Evolutionary conservation across 2,888 invertebrate species (phyloP).

Genomic region (Torymus auratus): DNA sequence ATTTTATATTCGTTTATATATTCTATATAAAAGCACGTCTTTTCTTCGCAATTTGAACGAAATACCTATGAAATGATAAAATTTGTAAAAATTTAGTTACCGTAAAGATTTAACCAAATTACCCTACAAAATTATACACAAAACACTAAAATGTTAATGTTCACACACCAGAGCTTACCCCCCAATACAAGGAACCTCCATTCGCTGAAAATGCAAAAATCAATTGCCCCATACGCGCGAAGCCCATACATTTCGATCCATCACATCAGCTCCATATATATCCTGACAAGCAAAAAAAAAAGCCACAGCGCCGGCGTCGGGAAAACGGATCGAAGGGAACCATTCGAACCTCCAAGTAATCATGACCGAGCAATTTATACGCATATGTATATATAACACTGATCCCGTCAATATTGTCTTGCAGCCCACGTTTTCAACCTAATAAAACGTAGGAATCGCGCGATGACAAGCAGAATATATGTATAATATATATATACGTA

Average conservation of each 20-base stretch:
- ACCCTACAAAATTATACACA: too few relatives aligned
- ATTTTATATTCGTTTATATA: too few relatives aligned
- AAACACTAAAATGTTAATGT: too few relatives aligned
- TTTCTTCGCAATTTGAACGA: too few relatives aligned
- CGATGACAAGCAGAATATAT: slow-evolving; percentile 32
- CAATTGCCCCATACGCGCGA: slow-evolving; percentile 22
- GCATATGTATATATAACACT: neutral
- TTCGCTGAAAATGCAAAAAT: slow-evolving; percentile 28
- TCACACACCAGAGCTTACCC: too few relatives aligned
- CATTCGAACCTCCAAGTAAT: slow-evolving; percentile 34
- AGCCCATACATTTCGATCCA: slow-evolving; percentile 19
- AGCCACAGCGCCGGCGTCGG: slow-evolving; percentile 4
- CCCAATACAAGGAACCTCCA: neutral
- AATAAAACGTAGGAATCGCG: slow-evolving; percentile 32
- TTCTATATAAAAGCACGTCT: too few relatives aligned
- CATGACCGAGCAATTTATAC: slow-evolving; percentile 48
- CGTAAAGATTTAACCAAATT: too few relatives aligned
- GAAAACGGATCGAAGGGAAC: slow-evolving; percentile 21
- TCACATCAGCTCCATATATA: neutral
- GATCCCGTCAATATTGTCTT: slow-evolving; percentile 54
- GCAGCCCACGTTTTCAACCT: slow-evolving; percentile 5
- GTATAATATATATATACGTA: neutral
- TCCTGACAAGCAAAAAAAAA: neutral
- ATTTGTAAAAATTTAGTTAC: too few relatives aligned
- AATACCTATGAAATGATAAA: too few relatives aligned